These are phyloP conservation scores for Lucinisca nassula DNA, from an alignment of 2,888 invertebrate genomes.

Conservation along the genomic window DNA sequence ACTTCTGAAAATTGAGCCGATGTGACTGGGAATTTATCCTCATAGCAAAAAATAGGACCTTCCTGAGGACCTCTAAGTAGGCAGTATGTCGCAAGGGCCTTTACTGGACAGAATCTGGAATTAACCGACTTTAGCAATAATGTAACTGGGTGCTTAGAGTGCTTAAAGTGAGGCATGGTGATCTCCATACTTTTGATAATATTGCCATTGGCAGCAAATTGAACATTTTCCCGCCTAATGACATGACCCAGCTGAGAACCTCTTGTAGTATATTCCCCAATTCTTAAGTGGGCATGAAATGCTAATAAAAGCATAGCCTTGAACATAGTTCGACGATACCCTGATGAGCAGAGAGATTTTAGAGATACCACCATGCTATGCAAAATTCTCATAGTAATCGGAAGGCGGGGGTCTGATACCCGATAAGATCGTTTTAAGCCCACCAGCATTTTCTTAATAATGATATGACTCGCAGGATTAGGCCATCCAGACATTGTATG, in stretches of 20 bases:
- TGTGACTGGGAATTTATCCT: not conserved
- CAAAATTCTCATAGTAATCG: slow-evolving; percentile 23
- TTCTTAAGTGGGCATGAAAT: slow-evolving; percentile 28
- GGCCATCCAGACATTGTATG: slow-evolving; percentile 17
- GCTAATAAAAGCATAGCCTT: slow-evolving; percentile 39
- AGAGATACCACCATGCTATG: not conserved
- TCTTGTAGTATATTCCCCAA: not conserved
- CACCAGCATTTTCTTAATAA: slow-evolving; percentile 39
- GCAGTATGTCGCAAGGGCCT: not conserved
- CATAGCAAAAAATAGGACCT: slow-evolving; percentile 30
- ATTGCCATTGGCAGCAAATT: not conserved
- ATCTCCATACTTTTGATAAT: not conserved
- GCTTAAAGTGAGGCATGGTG: slow-evolving; percentile 10
- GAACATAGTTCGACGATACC: not conserved
- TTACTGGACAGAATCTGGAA: slow-evolving; percentile 32
- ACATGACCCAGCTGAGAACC: not conserved
- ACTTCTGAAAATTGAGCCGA: not conserved
- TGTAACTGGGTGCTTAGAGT: slow-evolving; percentile 19
- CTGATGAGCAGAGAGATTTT: not conserved
- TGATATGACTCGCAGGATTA: slow-evolving; percentile 26
- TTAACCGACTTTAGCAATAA: not conserved
- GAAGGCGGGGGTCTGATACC: slow-evolving; percentile 28
- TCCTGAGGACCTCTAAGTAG: not conserved
- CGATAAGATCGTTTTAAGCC: not conserved
- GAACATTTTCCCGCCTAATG: slow-evolving; percentile 7